phyloP scores from a whole-genome alignment of 2,888 invertebrate species.

The Acronicta aceris region DNA sequence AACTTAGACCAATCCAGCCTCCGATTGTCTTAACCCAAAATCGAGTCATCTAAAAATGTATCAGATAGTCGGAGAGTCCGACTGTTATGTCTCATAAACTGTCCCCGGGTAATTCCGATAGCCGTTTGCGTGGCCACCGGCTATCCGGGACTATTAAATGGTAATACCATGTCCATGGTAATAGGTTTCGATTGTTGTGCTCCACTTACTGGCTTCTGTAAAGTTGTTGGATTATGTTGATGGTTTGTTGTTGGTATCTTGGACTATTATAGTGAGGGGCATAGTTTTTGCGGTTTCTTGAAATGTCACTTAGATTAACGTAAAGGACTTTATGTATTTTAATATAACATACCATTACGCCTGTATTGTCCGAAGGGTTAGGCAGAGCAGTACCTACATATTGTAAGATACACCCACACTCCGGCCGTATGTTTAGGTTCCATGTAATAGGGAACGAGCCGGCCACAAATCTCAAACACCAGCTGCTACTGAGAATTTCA shows the following conservation, averaged over 20 bases:
- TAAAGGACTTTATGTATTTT: neutral
- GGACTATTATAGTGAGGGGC: constrained; percentile 37
- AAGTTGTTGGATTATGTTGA: constrained; percentile 53
- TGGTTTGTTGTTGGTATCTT: constrained; percentile 42
- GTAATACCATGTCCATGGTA: constrained; percentile 58
- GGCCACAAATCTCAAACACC: too few relatives aligned
- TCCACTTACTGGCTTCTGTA: constrained; percentile 38
- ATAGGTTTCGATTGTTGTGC: constrained; percentile 56
- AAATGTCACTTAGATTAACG: too few relatives aligned
- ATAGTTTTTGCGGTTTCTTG: constrained; percentile 20
- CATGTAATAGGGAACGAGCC: too few relatives aligned
- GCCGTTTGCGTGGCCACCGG: constrained; percentile 67
- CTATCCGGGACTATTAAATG: constrained; percentile 61
- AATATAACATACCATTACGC: neutral
- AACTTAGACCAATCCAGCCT: constrained; percentile 55
- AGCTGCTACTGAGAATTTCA: too few relatives aligned
- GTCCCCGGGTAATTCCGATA: constrained; percentile 73
- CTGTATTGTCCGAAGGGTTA: too few relatives aligned
- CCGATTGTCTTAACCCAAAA: constrained; percentile 86
- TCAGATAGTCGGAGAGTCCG: constrained; percentile 57
- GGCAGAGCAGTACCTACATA: too few relatives aligned
- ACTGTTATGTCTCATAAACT: constrained; percentile 87
- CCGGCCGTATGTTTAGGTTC: too few relatives aligned
- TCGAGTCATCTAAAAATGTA: constrained; percentile 82
- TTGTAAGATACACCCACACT: too few relatives aligned